These are phyloP conservation scores for Anisognathus igniventris DNA, from an alignment of 2,797 vertebrate genomes.

Conservation along the genomic window DNA sequence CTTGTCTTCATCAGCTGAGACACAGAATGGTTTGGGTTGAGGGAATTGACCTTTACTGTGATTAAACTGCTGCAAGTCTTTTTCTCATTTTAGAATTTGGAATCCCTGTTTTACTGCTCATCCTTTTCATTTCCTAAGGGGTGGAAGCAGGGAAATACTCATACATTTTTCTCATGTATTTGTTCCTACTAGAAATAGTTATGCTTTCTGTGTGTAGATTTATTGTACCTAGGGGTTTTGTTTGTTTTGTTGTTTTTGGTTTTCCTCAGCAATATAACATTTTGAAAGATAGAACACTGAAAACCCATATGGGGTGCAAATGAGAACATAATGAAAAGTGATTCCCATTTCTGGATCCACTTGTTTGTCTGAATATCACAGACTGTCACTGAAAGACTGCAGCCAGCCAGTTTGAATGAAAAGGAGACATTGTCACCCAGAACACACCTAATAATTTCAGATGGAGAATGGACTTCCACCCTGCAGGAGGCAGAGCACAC, in stretches of 20 bases:
- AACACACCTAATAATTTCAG: background rate
- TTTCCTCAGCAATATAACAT: background rate
- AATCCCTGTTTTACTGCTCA: background rate
- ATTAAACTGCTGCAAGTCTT: background rate
- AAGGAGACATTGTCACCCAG: background rate
- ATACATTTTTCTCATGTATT: background rate
- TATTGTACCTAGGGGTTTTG: conserved; percentile 22
- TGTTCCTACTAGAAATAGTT: conserved; percentile 6
- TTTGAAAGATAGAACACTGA: conserved; percentile 9
- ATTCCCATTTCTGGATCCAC: conserved; percentile 13
- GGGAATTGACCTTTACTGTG: background rate
- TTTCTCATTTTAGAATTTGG: background rate
- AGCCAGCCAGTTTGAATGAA: background rate
- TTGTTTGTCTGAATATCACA: conserved; percentile 23
- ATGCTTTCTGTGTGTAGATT: background rate
- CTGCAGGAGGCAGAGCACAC: background rate
- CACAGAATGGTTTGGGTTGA: background rate
- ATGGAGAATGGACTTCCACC: background rate
- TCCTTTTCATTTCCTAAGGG: background rate
- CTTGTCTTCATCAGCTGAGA: background rate
- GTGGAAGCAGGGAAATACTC: background rate
- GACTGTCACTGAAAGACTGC: background rate
- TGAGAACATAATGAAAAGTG: conserved; percentile 47
- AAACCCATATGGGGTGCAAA: conserved; percentile 35
- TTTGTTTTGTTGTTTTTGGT: conserved; percentile 34